phyloP scores from a whole-genome alignment of 2,113 vertebrate species.

The Seriola quinqueradiata region DNA sequence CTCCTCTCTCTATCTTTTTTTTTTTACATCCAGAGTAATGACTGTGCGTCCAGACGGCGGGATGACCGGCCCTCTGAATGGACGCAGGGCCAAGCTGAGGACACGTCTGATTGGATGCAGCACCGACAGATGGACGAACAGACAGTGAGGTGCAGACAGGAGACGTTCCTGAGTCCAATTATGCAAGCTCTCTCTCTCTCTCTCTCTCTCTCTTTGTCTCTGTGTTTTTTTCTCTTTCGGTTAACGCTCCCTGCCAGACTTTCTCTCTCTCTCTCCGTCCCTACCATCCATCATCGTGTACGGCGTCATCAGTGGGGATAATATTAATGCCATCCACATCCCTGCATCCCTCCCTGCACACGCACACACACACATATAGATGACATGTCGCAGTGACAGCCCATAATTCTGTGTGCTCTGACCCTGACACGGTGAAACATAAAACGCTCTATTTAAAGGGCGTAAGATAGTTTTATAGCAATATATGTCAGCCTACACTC shows the following conservation, averaged over 20 bases:
- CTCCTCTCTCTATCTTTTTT: not conserved
- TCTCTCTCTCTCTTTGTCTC: slow-evolving; percentile 29
- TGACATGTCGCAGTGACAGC: slow-evolving; percentile 42
- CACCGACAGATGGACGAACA: slow-evolving; percentile 62
- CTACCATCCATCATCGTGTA: slow-evolving; percentile 50
- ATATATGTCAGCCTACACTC: slow-evolving; percentile 15
- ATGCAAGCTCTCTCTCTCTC: slow-evolving; percentile 36
- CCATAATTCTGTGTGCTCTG: slow-evolving; percentile 53
- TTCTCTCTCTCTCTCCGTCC: slow-evolving; percentile 16
- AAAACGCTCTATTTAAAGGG: slow-evolving; percentile 64
- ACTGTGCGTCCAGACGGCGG: slow-evolving; percentile 51
- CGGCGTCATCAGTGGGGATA: slow-evolving; percentile 31
- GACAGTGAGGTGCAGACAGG: slow-evolving; percentile 63
- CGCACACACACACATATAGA: slow-evolving; percentile 23
- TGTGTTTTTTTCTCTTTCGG: slow-evolving; percentile 1
- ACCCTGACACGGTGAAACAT: slow-evolving; percentile 57
- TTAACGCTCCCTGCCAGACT: slow-evolving; percentile 28
- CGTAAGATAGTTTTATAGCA: slow-evolving; percentile 43
- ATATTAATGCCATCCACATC: slow-evolving; percentile 41
- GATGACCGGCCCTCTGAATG: slow-evolving; percentile 59
- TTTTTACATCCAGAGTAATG: slow-evolving; percentile 51
- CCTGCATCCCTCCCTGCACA: slow-evolving; percentile 11
- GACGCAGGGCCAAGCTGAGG: slow-evolving; percentile 25
- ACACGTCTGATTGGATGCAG: slow-evolving; percentile 54
- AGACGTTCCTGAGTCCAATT: slow-evolving; percentile 66